A percentile compares a stretch with the other conserved stretches of the same genome.
Evolutionary conservation across 2,113 vertebrate species (phyloP).

Genomic region (Oryzias celebensis): DNA sequence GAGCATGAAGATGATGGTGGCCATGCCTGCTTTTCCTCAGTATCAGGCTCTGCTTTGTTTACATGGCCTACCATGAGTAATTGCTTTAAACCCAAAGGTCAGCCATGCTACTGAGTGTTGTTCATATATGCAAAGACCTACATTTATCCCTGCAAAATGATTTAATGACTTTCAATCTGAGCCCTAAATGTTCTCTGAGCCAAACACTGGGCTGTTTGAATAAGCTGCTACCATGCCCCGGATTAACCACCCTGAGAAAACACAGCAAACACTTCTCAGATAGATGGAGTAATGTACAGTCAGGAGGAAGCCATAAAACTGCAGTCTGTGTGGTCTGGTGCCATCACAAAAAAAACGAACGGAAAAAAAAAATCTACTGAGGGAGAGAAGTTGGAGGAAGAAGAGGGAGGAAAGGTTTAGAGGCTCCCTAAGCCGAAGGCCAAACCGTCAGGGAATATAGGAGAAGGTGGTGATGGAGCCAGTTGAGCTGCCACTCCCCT

Average conservation of each 20-base stretch:
- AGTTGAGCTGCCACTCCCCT: constrained; percentile 54
- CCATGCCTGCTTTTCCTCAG: constrained; percentile 47
- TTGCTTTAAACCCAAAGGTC: constrained; percentile 50
- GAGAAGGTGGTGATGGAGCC: constrained; percentile 58
- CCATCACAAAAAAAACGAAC: constrained; percentile 61
- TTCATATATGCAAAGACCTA: constrained; percentile 63
- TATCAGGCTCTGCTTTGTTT: constrained; percentile 40
- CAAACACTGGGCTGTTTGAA: constrained; percentile 60
- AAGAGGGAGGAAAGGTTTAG: constrained; percentile 24
- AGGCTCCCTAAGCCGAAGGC: constrained; percentile 51
- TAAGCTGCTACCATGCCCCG: constrained; percentile 51
- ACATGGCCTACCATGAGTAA: constrained; percentile 44
- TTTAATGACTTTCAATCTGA: constrained; percentile 66
- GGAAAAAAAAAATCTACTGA: constrained; percentile 27
- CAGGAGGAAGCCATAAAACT: constrained; percentile 59
- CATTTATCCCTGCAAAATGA: constrained; percentile 53
- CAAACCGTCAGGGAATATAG: constrained; percentile 61
- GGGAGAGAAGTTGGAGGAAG: constrained; percentile 25
- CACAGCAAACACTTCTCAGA: constrained; percentile 70
- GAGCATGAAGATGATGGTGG: constrained; percentile 27
- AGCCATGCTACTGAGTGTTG: constrained; percentile 54
- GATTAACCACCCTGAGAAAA: constrained; percentile 64
- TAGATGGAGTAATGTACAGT: constrained; percentile 69
- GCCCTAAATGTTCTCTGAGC: constrained; percentile 39
- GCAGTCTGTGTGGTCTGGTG: constrained; percentile 79